A percentile compares a stretch with the other conserved stretches of the same genome.
phyloP scores from a whole-genome alignment of 2,113 vertebrate species.

The Sphyrna mokarran region DNA sequence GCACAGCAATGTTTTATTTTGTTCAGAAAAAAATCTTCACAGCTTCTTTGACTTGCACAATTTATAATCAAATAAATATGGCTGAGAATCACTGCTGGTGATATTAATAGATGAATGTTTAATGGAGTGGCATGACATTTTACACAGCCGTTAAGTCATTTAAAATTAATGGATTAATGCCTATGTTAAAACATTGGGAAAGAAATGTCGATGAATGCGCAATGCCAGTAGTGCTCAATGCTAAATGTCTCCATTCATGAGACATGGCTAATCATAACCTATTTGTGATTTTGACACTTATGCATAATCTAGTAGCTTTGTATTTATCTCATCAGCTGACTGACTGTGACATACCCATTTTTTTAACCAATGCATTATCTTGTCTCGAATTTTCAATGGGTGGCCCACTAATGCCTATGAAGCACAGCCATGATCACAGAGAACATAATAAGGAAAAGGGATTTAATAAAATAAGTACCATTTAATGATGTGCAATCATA shows the following conservation, averaged over 20 bases:
- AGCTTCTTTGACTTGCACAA: not conserved
- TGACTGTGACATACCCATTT: not conserved
- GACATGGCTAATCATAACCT: not conserved
- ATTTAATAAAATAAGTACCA: not conserved
- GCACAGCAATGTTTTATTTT: not conserved
- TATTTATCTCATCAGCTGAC: not conserved
- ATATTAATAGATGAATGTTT: not conserved
- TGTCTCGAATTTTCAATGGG: not conserved
- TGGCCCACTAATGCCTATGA: not conserved
- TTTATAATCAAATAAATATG: not conserved
- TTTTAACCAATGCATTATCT: not conserved
- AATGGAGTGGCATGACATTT: not conserved
- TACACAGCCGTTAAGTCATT: not conserved
- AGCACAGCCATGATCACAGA: not conserved
- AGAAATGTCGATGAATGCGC: not conserved
- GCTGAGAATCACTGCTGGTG: not conserved
- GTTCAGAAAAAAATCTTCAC: not conserved
- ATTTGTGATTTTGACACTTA: not conserved
- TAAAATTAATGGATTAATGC: not conserved
- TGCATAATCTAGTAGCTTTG: not conserved
- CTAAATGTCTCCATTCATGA: not conserved
- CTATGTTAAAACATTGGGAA: not conserved
- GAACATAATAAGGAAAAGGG: not conserved
- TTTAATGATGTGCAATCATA: not conserved
- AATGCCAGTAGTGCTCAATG: not conserved